Base-by-base conservation (phyloP, 2,797 vertebrate genomes). In the Rallus crepitans region DNA sequence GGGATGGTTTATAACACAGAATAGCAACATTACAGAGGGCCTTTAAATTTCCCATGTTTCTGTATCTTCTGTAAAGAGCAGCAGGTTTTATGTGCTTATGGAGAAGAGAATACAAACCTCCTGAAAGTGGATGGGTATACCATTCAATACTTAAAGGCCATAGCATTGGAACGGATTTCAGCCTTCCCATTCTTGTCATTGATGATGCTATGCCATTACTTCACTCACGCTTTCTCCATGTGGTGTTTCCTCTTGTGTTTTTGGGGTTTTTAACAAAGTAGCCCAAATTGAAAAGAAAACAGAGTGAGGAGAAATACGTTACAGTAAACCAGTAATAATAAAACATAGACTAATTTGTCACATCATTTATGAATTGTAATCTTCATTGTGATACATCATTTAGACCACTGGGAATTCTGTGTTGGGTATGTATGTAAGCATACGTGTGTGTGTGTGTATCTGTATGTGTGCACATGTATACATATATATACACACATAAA, bases 231-330 rank as follows among this genome's bases (percentile, higher is more conserved):
- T 84, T 85, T 82, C 70, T 89, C 61, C 83, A 64, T 81, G 47
- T 86, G 28, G 17, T 73, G 35, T 66, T 93, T 95, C 60, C 75
- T 96, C 57, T 60, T 91, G 86, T 96, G 95, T 94, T 96, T 96
- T 95, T 83, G 88, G 91, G 45, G 2, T 94, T 95, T 96, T 90
- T 73, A 93, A 80, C 30, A 25, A 3, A 76, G 52, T 31, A 70
- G 60, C 24, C 18, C 25, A 93, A 92, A 90, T 91, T 80, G n/a
- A 77, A 71, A 87, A 89, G 47, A 45, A 76, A 82, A 77, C 1
- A 1, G 55, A 76, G n/a, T 25, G 40, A 73, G 23, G 9, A 86
- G 20, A 70, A 76, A 80, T 33, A 56, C 25, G 8, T 77, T 53
- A 15, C 11, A 82, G 27, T 89, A 7, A 47, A 52, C 52, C 72